A percentile compares a stretch with the other conserved stretches of the same genome.
Evolutionary conservation across 2,797 vertebrate species (phyloP).

Genomic region (Serranus cabrilla): DNA sequence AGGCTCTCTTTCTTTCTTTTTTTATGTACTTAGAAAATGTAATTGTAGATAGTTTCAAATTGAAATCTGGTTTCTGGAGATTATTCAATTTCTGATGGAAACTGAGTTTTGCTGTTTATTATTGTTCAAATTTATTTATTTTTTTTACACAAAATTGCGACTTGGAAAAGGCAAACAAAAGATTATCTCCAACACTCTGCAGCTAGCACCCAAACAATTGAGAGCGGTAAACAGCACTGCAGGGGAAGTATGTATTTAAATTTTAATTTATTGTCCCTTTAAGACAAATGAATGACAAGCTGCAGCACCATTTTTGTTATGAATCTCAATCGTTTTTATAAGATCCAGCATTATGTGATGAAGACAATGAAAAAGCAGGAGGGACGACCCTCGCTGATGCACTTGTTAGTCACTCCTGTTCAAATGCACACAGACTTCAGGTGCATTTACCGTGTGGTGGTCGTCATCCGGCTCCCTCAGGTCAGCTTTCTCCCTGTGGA

Average conservation of each 20-base stretch:
- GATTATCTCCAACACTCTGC: too few relatives aligned
- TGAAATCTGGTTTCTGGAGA: not conserved
- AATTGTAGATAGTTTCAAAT: not conserved
- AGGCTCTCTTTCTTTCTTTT: too few relatives aligned
- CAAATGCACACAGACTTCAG: not conserved
- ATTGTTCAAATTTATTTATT: not conserved
- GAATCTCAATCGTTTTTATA: not conserved
- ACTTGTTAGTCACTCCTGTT: not conserved
- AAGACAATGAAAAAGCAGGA: not conserved
- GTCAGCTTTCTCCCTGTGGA: slow-evolving; percentile 79
- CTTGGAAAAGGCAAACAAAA: too few relatives aligned
- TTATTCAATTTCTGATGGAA: too few relatives aligned
- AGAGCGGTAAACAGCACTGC: too few relatives aligned
- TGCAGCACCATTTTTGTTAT: not conserved
- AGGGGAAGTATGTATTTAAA: too few relatives aligned
- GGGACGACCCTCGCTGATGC: too few relatives aligned
- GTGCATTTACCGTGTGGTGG: slow-evolving; percentile 74
- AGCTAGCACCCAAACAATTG: too few relatives aligned
- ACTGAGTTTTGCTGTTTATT: not conserved
- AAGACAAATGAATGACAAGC: not conserved
- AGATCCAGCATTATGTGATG: not conserved
- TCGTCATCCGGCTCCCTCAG: slow-evolving; percentile 81
- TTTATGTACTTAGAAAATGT: too few relatives aligned
- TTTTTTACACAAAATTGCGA: not conserved
- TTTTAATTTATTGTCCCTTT: not conserved